These are phyloP conservation scores for Tethea ocularis DNA, from an alignment of 2,888 invertebrate species.

Conservation along the genomic window DNA sequence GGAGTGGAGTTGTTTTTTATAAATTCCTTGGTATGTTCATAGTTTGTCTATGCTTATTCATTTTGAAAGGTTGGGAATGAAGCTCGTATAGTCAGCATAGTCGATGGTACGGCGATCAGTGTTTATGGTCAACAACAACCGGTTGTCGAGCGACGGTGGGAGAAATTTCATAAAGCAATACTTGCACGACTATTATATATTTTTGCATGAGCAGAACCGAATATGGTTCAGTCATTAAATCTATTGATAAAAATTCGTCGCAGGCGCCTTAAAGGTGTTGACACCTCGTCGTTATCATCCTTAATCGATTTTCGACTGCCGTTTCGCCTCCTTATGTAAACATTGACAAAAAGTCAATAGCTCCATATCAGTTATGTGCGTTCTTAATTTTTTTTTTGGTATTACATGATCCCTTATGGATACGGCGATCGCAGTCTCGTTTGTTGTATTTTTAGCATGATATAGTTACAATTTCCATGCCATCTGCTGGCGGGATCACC, in stretches of 20 bases:
- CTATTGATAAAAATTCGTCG: constrained; percentile 62
- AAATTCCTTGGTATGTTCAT: background rate
- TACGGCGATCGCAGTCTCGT: constrained; percentile 22
- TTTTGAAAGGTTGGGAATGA: constrained; percentile 2
- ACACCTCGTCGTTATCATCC: constrained; percentile 66
- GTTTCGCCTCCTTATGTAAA: constrained; percentile 80
- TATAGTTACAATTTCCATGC: constrained; percentile 73
- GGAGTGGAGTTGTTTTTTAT: background rate
- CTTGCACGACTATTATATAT: constrained; percentile 30
- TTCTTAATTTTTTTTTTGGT: constrained; percentile 62
- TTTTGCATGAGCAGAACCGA: constrained; percentile 66
- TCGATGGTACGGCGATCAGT: constrained; percentile 23
- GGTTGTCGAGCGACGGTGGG: constrained; percentile 36
- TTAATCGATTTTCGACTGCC: constrained; percentile 81
- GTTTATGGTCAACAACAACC: constrained; percentile 36
- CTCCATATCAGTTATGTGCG: constrained; percentile 75
- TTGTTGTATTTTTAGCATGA: constrained; percentile 72
- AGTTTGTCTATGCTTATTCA: constrained; percentile 1
- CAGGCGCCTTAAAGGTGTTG: constrained; percentile 74
- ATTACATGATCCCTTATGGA: constrained; percentile 64
- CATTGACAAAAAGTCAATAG: constrained; percentile 76
- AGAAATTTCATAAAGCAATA: constrained; percentile 39
- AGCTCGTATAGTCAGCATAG: background rate
- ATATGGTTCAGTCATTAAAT: constrained; percentile 50
- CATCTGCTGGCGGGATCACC: constrained; percentile 76